Base-by-base conservation (phyloP, 2,797 vertebrate genomes). In the Acanthurus leucopareius region DNA sequence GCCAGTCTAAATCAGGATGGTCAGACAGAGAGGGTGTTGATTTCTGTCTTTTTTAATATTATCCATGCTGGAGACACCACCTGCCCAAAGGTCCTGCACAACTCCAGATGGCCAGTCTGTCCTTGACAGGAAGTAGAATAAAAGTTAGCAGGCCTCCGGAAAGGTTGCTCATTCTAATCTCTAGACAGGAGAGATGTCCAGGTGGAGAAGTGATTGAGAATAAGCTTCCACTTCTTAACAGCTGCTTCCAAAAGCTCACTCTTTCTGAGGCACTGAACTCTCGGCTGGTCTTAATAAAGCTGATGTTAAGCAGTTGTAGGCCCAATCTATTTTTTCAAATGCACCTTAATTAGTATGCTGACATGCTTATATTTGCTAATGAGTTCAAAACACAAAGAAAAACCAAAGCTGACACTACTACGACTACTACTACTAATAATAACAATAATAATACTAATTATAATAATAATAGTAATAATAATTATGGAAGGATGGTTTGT, bases 101-200 rank as follows among this genome's bases (percentile, higher is more conserved):
- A 70, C 57, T 86, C 84, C 86, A 89, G 81, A 86, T 90, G 89
- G 84, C 68, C 58, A 38, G 70, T 60, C 73, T 67, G 86, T 91
- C 86, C 89, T 89, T 89, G 77, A 86, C 67, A 83, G 70, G 75
- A 56, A 51, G 54, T 1, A 71, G 77, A 58, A 61, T 64, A 64
- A 68, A 75, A 82, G 79, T 75, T 73, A 79, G 59, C 40, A 60
- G 57, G 45, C 28, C 47, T 80, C 48, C 40, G 61, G 59, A 77
- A 80, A 75, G 28, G 5, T 47, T 69, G 48, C 44, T 69, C 51
- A 32, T 79, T 70, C 38, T 67, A 71, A 63, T 64, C 57, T 64
- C 58, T 5, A 53, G 49, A 69, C 40, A 69, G 22, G 51, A 17
- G 42, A 16, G 9, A 79, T 20, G 49, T 59, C 69, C 56, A 10